Evolutionary conservation across 2,797 vertebrate genomes (phyloP).

Genomic region (Lepilemur septentrionalis): DNA sequence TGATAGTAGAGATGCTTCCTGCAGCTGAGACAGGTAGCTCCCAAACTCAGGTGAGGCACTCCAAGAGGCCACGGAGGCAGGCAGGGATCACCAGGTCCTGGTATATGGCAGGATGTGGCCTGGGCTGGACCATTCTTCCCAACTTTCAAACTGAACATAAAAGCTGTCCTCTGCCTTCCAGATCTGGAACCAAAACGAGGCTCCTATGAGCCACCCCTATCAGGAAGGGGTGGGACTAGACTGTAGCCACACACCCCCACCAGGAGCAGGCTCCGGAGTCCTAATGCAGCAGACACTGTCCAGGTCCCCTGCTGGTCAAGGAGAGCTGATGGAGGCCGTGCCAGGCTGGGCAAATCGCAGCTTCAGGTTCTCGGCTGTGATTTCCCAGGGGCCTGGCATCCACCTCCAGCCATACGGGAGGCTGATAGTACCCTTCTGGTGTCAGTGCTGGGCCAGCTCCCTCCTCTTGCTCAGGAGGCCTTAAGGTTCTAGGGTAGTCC

Average conservation of each 20-base stretch:
- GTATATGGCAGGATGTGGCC: background rate
- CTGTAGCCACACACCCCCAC: background rate
- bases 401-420: background rate
- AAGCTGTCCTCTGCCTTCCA: background rate
- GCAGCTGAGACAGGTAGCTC: background rate
- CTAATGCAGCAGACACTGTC: too few relatives aligned
- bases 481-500: background rate
- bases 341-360: background rate
- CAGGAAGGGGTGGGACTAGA: accelerated
- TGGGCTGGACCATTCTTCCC: background rate
- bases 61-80: background rate
- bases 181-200: background rate
- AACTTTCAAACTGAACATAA: background rate
- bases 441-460: background rate
- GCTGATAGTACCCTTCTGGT: background rate
- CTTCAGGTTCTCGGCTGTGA: background rate
- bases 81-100: background rate
- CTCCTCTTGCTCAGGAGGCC: background rate
- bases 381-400: background rate
- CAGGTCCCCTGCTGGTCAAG: background rate
- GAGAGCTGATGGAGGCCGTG: background rate
- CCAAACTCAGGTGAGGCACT: background rate
- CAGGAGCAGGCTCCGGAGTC: background rate
- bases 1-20: background rate
- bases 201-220: background rate